Base-by-base conservation (phyloP, 2,888 invertebrate species). In the Mechanitis mazaeus region DNA sequence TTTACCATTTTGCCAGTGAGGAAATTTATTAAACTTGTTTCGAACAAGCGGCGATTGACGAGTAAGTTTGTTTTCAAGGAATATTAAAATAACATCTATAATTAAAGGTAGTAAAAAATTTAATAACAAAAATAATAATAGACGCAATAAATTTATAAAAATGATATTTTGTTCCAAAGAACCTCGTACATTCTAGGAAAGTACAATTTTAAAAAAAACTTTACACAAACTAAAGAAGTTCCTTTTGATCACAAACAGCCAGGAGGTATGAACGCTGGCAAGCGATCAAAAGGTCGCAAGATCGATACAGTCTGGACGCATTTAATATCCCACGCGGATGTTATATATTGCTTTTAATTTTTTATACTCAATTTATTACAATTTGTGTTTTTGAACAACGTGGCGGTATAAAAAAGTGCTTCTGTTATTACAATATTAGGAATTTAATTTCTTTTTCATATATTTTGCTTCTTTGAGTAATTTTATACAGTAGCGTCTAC, bases 221-320 rank as follows among this genome's bases (percentile, higher is more conserved):
- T 31, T 31, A 31, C 31, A 50, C 5, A 50, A 50, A 50, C 31
- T 50, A 9, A 31, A 31, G 50, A 28, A 50, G 9, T 31, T 31
- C 31, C n/a, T 50, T 50, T 50, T 31, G n/a, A 50, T 31, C 28
- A 3, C 47, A 42, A 45, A 45, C 31, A 57, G 56, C 56, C 56
- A 20, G 59, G 33, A 45, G 56, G 59, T 59, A 59, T 47, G 57
- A 59, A 59, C 55, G 53, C 63, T 65, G 65, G 65, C 65, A 63
- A 65, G 55, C 63, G 55, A 65, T 65, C 65, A 65, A 65, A 65
- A 65, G 63, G 60, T 60, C 54, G 58, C 58, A 33, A 58, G 63
- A 65, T 65, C 65, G 56, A 65, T 65, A 65, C 54, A 53, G 58
- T 60, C 65, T 63, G 61, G 59, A 61, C 55, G 38, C 35, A 31